phyloP scores from a whole-genome alignment of 2,113 vertebrate genomes.

The Triplophysa tibetana region DNA sequence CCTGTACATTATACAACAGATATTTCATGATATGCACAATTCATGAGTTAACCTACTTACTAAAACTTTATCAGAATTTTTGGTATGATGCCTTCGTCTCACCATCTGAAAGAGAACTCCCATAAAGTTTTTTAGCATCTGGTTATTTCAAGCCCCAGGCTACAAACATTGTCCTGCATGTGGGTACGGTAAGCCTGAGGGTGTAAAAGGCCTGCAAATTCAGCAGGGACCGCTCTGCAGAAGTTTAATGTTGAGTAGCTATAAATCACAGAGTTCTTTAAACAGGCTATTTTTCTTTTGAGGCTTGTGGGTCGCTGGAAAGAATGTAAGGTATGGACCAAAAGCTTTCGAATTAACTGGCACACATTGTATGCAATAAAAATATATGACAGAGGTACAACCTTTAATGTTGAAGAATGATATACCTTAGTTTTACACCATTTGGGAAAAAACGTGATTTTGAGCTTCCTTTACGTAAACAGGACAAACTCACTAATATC shows the following conservation, averaged over 20 bases:
- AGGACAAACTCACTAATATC: constrained; percentile 7
- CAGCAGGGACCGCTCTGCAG: neutral
- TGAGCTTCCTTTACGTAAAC: constrained; percentile 7
- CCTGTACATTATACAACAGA: constrained; percentile 7
- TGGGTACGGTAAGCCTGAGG: neutral
- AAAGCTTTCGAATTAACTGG: too few relatives aligned
- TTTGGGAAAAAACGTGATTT: neutral
- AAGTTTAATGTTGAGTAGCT: too few relatives aligned
- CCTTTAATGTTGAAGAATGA: neutral
- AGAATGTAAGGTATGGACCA: too few relatives aligned
- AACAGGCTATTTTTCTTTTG: too few relatives aligned
- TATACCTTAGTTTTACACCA: neutral
- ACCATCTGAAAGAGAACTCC: neutral
- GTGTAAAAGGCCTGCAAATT: neutral
- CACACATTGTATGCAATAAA: too few relatives aligned
- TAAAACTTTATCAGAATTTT: neutral
- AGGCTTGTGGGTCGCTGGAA: too few relatives aligned
- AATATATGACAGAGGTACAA: neutral
- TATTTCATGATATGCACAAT: constrained; percentile 51
- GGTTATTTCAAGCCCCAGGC: neutral
- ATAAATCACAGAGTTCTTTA: neutral
- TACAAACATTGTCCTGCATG: neutral
- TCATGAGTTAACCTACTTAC: constrained; percentile 25
- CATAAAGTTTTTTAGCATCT: neutral
- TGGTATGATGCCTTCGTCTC: neutral